Evolutionary conservation across 2,113 vertebrate species (phyloP).

Genomic region (Vicugna pacos): DNA sequence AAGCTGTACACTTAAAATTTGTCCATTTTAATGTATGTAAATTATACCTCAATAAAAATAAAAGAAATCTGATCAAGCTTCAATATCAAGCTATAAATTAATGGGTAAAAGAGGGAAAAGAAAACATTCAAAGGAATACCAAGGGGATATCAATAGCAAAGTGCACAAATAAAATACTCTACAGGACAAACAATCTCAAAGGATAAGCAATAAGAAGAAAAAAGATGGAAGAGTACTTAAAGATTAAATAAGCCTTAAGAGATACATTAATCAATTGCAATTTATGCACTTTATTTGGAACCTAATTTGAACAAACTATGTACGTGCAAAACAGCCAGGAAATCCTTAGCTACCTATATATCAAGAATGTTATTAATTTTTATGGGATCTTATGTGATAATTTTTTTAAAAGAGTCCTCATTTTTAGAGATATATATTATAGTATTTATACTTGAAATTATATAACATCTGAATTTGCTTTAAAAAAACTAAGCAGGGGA

Average conservation of each 20-base stretch:
- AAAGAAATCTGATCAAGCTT: slow-evolving; percentile 37
- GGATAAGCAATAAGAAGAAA: background rate
- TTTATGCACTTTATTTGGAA: background rate
- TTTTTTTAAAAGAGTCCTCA: background rate
- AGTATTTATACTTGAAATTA: slow-evolving; percentile 23
- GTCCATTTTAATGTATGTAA: background rate
- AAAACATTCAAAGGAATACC: background rate
- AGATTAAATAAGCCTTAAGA: background rate
- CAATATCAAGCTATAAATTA: background rate
- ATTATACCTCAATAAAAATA: background rate
- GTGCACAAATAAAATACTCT: background rate
- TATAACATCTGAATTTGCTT: background rate
- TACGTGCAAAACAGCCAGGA: background rate
- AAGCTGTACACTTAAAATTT: background rate
- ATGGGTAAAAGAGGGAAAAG: background rate
- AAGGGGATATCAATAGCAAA: background rate
- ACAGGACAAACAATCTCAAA: background rate
- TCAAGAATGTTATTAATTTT: background rate
- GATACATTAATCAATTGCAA: background rate
- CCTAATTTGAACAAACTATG: background rate
- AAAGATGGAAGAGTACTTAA: background rate
- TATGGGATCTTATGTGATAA: background rate
- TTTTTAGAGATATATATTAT: background rate
- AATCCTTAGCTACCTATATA: background rate
- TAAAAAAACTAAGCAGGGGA: background rate